Percentiles rank a stretch among this genome's conserved stretches.
phyloP scores from a whole-genome alignment of 1,140 invertebrate genomes.

The Drosophila pruinosa region DNA sequence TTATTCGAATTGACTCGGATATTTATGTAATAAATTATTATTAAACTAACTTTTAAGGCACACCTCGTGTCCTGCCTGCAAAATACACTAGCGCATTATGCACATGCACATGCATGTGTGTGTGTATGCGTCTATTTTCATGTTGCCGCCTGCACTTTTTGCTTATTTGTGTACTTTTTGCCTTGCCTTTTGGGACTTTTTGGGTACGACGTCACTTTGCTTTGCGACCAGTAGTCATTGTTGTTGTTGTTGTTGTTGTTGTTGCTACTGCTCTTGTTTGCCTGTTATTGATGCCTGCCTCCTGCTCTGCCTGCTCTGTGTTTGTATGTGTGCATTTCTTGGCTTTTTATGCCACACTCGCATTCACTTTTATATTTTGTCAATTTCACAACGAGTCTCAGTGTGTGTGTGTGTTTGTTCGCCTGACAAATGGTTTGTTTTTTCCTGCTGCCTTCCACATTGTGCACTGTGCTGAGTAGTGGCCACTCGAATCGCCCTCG shows the following conservation, averaged over 20 bases:
- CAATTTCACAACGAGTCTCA: slow-evolving; percentile 33
- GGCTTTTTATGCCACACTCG: slow-evolving; percentile 19
- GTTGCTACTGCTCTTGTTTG: slow-evolving; percentile 15
- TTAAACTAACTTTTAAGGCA: neutral
- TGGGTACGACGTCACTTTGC: slow-evolving; percentile 28
- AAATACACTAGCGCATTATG: neutral
- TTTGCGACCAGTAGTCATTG: slow-evolving; percentile 5
- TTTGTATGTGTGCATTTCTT: slow-evolving; percentile 20
- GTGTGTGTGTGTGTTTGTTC: slow-evolving; percentile 6
- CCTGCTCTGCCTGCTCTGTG: neutral
- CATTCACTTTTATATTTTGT: slow-evolving; percentile 35
- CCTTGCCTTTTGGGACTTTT: slow-evolving; percentile 30
- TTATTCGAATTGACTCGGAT: too few relatives aligned
- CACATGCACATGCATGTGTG: neutral
- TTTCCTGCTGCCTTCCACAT: slow-evolving; percentile 33
- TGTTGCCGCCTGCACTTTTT: slow-evolving; percentile 27
- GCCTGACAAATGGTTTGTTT: slow-evolving; percentile 47
- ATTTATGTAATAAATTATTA: too few relatives aligned
- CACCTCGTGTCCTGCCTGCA: neutral
- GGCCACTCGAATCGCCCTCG: neutral
- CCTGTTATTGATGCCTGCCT: slow-evolving; percentile 35
- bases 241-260: slow-evolving; percentile 10
- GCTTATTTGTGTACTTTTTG: slow-evolving; percentile 25
- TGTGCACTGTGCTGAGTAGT: slow-evolving; percentile 3
- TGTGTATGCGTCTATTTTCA: neutral